phyloP scores from a whole-genome alignment of 2,888 invertebrate species.

The Acleris laterana region DNA sequence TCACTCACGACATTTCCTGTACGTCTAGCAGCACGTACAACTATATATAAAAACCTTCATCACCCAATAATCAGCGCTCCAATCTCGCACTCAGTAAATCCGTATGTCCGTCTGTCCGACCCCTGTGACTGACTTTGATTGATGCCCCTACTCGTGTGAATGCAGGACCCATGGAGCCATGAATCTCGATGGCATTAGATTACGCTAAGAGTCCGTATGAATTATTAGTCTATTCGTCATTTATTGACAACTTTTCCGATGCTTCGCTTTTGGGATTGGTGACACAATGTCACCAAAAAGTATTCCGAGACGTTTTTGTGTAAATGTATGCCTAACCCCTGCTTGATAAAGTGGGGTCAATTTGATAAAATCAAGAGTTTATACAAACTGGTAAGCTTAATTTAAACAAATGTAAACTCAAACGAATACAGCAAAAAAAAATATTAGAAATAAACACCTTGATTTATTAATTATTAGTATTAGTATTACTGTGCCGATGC shows the following conservation, averaged over 20 bases:
- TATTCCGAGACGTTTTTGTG: no score
- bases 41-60: constrained; percentile 3
- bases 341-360: no score
- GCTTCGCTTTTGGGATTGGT: background rate
- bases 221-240: constrained; percentile 15
- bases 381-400: no score
- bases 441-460: no score
- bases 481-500: no score
- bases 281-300: background rate
- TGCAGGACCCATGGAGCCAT: constrained; percentile 45
- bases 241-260: constrained; percentile 1
- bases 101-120: constrained; percentile 40
- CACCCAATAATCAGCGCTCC: constrained; percentile 13
- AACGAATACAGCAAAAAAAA: no score
- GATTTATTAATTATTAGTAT: no score
- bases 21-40: no score
- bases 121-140: constrained; percentile 67
- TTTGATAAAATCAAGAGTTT: background rate
- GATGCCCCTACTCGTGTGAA: constrained; percentile 54
- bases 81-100: constrained; percentile 17
- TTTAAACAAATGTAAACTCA: no score
- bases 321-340: no score
- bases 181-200: constrained; percentile 45
- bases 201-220: constrained; percentile 21
- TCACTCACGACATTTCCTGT: no score